Evolutionary conservation across 2,888 invertebrate species (phyloP).

Genomic region (Elmis aenea): DNA sequence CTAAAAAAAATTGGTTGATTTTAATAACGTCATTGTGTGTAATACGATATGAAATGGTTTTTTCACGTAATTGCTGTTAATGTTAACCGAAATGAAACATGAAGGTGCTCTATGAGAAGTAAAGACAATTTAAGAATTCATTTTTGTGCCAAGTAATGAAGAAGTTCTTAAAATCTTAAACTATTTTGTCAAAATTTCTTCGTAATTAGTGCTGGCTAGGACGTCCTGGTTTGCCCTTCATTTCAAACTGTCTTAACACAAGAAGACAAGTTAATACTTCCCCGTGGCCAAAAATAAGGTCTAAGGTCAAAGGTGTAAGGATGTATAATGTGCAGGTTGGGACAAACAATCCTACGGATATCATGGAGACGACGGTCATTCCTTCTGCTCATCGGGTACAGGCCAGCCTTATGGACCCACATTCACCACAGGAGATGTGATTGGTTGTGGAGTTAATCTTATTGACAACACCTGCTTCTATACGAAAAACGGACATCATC

Average conservation of each 20-base stretch:
- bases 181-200: no score
- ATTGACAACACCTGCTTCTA: constrained; percentile 99
- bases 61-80: no score
- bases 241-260: constrained; percentile 9
- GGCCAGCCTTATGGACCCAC: constrained; percentile 98
- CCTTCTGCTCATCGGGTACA: constrained; percentile 96
- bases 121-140: no score
- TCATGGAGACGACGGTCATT: constrained; percentile 99
- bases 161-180: no score
- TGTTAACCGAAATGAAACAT: no score
- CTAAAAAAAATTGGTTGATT: no score
- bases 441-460: constrained; percentile 97
- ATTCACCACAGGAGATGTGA: constrained; percentile 95
- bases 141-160: no score
- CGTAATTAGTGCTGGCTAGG: no score
- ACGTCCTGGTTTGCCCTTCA: constrained; percentile 10
- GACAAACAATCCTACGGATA: constrained; percentile 99
- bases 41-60: no score
- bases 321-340: constrained; percentile 67
- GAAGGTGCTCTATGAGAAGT: no score
- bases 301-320: constrained; percentile 9
- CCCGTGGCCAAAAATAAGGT: constrained; percentile 8
- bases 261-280: constrained; percentile 12
- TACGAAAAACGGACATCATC: constrained; percentile 97
- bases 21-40: no score